These are phyloP conservation scores for Elephantulus edwardii DNA, from an alignment of 2,113 vertebrate genomes.

Conservation along the genomic window DNA sequence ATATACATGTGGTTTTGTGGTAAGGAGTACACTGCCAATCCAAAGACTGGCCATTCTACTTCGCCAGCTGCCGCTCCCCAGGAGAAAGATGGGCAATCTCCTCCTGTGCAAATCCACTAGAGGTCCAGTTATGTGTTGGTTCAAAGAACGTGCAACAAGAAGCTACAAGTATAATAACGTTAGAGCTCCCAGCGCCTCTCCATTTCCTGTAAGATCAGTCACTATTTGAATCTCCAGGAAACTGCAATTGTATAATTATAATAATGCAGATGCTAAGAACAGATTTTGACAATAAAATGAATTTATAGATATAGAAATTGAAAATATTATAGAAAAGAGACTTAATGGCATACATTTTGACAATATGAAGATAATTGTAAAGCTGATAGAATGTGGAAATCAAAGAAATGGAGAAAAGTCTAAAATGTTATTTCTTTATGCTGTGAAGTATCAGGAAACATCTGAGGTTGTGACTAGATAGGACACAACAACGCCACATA, in stretches of 20 bases:
- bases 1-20: not conserved
- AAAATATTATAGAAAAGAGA: not conserved
- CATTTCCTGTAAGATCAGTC: not conserved
- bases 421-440: not conserved
- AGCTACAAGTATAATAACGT: not conserved
- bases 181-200: not conserved
- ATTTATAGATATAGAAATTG: not conserved
- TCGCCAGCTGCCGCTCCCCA: too few species aligned
- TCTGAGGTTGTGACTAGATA: not conserved
- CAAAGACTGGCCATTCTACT: too few species aligned
- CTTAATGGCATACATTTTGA: not conserved
- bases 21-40: too few species aligned
- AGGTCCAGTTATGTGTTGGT: too few species aligned
- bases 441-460: not conserved
- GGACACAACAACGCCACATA: too few species aligned
- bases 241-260: not conserved
- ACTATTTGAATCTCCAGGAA: not conserved
- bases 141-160: too few species aligned
- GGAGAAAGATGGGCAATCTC: too few species aligned
- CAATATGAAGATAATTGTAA: not conserved
- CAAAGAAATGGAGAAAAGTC: not conserved
- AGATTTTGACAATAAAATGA: not conserved
- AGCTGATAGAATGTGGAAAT: not conserved
- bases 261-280: not conserved
- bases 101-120: too few species aligned